Conservation (phyloP, 2,888 invertebrate species). For the Scaptomyza caliginosa region DNA sequence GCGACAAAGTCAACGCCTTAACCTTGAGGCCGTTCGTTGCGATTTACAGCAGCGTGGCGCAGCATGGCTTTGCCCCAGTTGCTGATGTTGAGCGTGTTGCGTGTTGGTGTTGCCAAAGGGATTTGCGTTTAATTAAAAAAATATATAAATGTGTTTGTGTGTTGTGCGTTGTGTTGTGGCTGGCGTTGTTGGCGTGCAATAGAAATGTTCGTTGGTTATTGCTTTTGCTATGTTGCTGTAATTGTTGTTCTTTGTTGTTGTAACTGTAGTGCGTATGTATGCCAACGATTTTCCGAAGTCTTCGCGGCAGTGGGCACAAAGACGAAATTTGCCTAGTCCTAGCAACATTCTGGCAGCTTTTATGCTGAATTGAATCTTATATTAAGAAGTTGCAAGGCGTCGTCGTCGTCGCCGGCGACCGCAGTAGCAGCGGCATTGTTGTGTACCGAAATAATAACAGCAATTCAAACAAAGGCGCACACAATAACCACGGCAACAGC, state of each 20-base stretch:
- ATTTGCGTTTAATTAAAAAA: slow-evolving; percentile 76
- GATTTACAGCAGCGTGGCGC: slow-evolving; percentile 25
- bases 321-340: slow-evolving; percentile 43
- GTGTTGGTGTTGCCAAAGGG: slow-evolving; percentile 70
- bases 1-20: slow-evolving; percentile 50
- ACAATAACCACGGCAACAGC: slow-evolving; percentile 75
- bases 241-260: slow-evolving; percentile 30
- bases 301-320: slow-evolving; percentile 39
- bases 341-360: slow-evolving; percentile 33
- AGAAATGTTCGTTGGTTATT: slow-evolving; percentile 71
- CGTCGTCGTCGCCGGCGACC: slow-evolving; percentile 36
- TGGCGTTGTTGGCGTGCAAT: slow-evolving; percentile 68
- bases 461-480: slow-evolving; percentile 65
- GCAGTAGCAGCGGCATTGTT: slow-evolving; percentile 48
- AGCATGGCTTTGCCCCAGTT: slow-evolving; percentile 27
- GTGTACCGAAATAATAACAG: slow-evolving; percentile 71
- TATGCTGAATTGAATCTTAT: slow-evolving; percentile 73
- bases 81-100: slow-evolving; percentile 45
- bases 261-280: slow-evolving; percentile 48
- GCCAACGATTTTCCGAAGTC: slow-evolving; percentile 52
- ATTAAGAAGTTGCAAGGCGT: slow-evolving; percentile 74
- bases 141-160: slow-evolving; percentile 58
- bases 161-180: slow-evolving; percentile 44
- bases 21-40: slow-evolving; percentile 61
- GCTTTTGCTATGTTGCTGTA: slow-evolving; percentile 54